phyloP scores from a whole-genome alignment of 2,888 invertebrate species.

The Drosophila ustulata region DNA sequence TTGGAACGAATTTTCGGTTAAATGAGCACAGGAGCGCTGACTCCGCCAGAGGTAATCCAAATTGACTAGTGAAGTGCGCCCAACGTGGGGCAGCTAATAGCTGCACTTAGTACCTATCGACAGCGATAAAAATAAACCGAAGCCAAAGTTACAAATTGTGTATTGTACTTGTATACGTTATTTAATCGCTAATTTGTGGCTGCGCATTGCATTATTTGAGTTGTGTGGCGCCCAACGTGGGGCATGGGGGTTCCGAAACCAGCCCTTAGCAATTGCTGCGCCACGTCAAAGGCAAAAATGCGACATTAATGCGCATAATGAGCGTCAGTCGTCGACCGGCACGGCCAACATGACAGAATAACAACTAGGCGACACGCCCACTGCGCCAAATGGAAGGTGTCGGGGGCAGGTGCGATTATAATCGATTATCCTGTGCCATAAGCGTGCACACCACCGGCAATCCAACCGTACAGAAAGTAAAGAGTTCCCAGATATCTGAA shows the following conservation, averaged over 20 bases:
- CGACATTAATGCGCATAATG: conserved; percentile 75
- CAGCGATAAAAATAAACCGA: background rate
- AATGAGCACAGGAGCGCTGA: conserved; percentile 13
- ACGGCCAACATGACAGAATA: conserved; percentile 41
- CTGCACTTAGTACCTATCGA: background rate
- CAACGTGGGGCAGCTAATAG: conserved; percentile 2
- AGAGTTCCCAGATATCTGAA: conserved; percentile 27
- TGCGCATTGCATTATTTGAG: background rate
- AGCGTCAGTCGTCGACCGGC: conserved; percentile 51
- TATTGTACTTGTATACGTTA: background rate
- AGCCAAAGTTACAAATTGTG: background rate
- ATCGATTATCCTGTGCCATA: conserved; percentile 67
- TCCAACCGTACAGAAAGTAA: conserved; percentile 5
- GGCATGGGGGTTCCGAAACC: conserved; percentile 7
- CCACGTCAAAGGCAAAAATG: conserved; percentile 41
- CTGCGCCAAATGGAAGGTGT: conserved; percentile 16
- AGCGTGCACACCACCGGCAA: conserved; percentile 24
- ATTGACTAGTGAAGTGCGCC: background rate
- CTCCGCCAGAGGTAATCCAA: background rate
- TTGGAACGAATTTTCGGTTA: conserved; percentile 19
- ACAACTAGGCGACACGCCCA: conserved; percentile 43
- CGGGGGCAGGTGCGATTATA: conserved; percentile 57
- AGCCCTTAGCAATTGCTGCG: conserved; percentile 13
- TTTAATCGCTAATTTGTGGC: background rate
- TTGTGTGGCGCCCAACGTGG: conserved; percentile 20